Evolutionary conservation across 1,140 invertebrate genomes (phyloP), one percentile per base, ranked within the genome.

Genomic region (Mylabris phalerata): DNA sequence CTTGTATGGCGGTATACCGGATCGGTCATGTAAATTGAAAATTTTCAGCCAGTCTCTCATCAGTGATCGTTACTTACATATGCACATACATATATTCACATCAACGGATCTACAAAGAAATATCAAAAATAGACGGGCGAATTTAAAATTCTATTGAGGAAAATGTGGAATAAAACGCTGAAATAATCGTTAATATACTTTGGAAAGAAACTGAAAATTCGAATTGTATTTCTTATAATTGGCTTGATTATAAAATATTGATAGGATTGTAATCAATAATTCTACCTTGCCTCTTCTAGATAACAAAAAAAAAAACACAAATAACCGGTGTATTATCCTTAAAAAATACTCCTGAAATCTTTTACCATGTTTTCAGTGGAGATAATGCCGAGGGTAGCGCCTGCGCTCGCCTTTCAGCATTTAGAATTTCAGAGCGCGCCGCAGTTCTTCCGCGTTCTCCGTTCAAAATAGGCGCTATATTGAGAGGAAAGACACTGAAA

Each of bases 1-100:
- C 32, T 19, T 32, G 32, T 7, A 32, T 32, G 32, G 4, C 27
- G 7, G 7, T 19, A 19, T 19, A 19, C 19, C 19, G 52, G 52
- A 59, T 50, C 56, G 57, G 60, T 60, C 58, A 48, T 50, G 47
- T 44, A 63, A 60, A 63, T 63, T 63, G 59, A 59, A 63, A 52
- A 51, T 32, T 60, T 55, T 55, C 50, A 50, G 57, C 62, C 7
- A 7, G 4, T 32, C 55, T 59, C 51, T 60, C 62, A 63, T 60
- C 62, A 60, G 62, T 19, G 19, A 41, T 58, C 58, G 58, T 57
- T 63, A 55, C 59, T 63, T 60, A 32, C 55, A 58, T 60, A 63
- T 63, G 62, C 62, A 60, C 62, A 63, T 63, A 60, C 52, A 63
- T 59, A 32, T 19, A 54, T 60, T 56, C 48, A 26, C 61, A 50